These are phyloP conservation scores for Neomonachus schauinslandi DNA, from an alignment of 2,113 vertebrate species.

Conservation along the genomic window DNA sequence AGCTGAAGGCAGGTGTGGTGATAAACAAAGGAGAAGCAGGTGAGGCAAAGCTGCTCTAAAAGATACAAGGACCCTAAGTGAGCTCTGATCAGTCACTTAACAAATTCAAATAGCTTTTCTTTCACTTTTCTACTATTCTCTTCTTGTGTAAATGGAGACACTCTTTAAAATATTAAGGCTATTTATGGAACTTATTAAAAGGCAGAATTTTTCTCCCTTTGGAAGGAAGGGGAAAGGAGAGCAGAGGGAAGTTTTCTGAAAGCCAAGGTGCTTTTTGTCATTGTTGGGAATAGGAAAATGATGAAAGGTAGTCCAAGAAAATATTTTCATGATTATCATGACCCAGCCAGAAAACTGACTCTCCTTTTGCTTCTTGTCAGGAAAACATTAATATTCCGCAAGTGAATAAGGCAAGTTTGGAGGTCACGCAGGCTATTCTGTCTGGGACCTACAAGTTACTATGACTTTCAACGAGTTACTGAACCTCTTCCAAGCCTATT, in stretches of 20 bases:
- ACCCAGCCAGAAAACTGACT: neutral
- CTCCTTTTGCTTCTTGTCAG: neutral
- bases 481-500: neutral
- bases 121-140: neutral
- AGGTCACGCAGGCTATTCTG: neutral
- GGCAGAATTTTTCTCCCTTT: neutral
- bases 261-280: neutral
- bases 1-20: conserved; percentile 64
- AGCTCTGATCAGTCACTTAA: neutral
- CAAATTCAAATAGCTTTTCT: neutral
- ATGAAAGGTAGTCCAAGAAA: neutral
- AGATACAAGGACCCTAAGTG: neutral
- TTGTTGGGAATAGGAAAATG: neutral
- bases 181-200: neutral
- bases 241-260: neutral
- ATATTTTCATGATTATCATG: neutral
- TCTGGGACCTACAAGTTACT: rapidly evolving
- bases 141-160: neutral
- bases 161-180: neutral
- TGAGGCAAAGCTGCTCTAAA: neutral
- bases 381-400: neutral
- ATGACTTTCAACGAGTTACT: neutral
- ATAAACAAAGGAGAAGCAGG: neutral
- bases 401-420: neutral
- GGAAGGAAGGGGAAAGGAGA: neutral